Evolutionary conservation across 2,797 vertebrate genomes (phyloP), one percentile per base, ranked within the genome.

Genomic region (Anguilla anguilla): DNA sequence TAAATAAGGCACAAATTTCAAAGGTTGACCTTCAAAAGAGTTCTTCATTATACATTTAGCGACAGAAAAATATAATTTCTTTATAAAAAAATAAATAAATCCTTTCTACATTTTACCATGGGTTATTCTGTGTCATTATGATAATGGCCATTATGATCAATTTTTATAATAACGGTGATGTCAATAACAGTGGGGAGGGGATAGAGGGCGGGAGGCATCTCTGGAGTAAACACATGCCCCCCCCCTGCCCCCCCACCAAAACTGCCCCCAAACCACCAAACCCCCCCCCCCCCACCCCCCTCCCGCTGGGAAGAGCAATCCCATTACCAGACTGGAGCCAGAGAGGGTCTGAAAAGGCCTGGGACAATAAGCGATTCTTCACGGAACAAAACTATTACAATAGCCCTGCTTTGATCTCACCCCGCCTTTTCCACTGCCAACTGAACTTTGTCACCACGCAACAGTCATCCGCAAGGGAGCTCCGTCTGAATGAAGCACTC

Each of bases 331-430:
- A 96, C 95, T 96, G 96, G 96, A 97, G 97, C 96, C 96, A 95
- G 96, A 95, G 95, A 92, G 94, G 95, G 95, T 96, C 97, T 96
- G 96, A 97, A 97, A 96, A 97, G 95, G 95, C 96, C 93, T 91
- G 92, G 95, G 96, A 98, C 97, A 98, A 98, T 97, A 95, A 97
- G 96, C 97, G 96, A 98, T 99, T 99, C 98, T 99, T 97, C 97
- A 98, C 95, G 97, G 97, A 97, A 97, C 97, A 98, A 96, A 98
- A 97, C 96, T 96, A 96, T 96, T 96, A 98, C 97, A 99, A 99
- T 98, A 94, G 97, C 92, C 94, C 92, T 87, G 94, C 98, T 99
- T 98, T 99, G 98, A 99, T 98, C 98, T 97, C 92, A 88, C 95
- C 95, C 93, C 95, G 95, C 94, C 96, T 95, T 96, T 96, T 97